Conservation (phyloP, 35 echinoderm and acorn worm genomes). For the Amphiura filiformis region DNA sequence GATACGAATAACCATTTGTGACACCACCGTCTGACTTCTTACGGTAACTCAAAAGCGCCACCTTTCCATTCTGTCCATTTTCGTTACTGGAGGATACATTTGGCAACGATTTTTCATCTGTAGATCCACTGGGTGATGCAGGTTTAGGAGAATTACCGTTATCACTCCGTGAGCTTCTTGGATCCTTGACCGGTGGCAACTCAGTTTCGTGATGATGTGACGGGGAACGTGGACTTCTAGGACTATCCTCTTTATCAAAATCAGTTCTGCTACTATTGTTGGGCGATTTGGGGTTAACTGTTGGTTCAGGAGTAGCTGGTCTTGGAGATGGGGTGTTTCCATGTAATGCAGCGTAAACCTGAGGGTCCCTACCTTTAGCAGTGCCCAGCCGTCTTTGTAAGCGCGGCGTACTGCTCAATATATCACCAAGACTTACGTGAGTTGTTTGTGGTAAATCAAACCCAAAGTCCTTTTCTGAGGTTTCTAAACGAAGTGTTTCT, state of each 20-base stretch:
- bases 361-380: not conserved
- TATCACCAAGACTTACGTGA: slow-evolving; percentile 43
- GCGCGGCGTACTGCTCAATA: slow-evolving; percentile 33
- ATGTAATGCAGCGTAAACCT: slow-evolving; percentile 1
- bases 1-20: not conserved
- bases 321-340: not conserved
- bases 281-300: not conserved
- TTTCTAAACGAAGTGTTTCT: not conserved
- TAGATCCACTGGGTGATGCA: not conserved
- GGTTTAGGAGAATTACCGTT: not conserved
- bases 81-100: not conserved
- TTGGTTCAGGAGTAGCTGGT: not conserved
- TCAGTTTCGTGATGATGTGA: not conserved
- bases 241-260: not conserved
- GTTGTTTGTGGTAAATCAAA: slow-evolving; percentile 27
- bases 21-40: not conserved
- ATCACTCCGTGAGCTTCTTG: not conserved
- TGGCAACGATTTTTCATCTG: not conserved
- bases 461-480: not conserved
- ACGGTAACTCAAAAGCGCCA: not conserved
- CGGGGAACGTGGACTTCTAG: not conserved
- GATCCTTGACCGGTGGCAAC: not conserved
- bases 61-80: not conserved
- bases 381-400: slow-evolving; percentile 30
- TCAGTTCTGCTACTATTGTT: not conserved